These are phyloP conservation scores for Spodoptera picta DNA, from an alignment of 2,888 invertebrate genomes.

Conservation along the genomic window DNA sequence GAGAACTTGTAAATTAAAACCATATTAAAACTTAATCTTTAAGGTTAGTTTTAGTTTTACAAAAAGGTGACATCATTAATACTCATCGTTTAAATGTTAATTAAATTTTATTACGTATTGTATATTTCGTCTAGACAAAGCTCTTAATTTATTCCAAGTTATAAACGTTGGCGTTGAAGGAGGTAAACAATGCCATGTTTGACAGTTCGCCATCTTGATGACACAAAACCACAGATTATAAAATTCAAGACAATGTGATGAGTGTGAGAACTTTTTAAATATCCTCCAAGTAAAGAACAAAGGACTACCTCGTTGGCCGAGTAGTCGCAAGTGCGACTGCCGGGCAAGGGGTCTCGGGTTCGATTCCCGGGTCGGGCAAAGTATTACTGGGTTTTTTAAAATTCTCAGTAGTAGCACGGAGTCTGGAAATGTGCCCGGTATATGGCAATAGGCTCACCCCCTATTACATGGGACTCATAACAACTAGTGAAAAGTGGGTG, in stretches of 20 bases:
- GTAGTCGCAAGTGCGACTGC: no score
- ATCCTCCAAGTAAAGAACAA: conserved; percentile 4
- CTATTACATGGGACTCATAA: no score
- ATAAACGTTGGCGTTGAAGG: conserved; percentile 11
- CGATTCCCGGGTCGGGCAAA: no score
- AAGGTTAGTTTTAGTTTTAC: background rate
- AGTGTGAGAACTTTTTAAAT: no score
- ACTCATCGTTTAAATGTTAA: conserved; percentile 1
- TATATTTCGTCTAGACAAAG: conserved; percentile 28
- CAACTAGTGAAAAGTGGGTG: no score
- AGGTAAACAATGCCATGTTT: conserved; percentile 2
- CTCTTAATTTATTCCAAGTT: conserved; percentile 31
- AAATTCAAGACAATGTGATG: no score
- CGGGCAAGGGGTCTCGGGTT: no score
- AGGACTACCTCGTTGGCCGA: no score
- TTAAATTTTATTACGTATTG: conserved; percentile 1
- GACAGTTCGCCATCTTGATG: conserved; percentile 1
- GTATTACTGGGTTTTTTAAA: no score
- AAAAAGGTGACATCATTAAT: conserved; percentile 5
- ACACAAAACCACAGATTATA: background rate
- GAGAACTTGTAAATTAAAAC: background rate
- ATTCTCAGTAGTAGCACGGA: no score
- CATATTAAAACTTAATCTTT: background rate
- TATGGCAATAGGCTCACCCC: no score
- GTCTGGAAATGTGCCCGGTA: no score